Base-by-base conservation (phyloP, 2,888 invertebrate species). In the Macroteleia sp. region DNA sequence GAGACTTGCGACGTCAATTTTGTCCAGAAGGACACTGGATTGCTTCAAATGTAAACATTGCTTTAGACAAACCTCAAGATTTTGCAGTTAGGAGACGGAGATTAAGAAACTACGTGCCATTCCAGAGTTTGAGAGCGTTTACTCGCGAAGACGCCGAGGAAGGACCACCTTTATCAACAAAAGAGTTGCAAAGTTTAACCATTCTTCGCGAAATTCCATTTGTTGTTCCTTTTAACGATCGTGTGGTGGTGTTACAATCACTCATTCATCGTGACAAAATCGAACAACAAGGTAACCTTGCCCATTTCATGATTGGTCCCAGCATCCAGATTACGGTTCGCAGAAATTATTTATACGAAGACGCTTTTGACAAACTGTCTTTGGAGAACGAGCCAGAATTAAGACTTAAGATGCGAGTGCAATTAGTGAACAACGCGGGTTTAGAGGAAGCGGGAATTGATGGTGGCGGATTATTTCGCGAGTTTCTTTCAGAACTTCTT, bases 361-460 rank as follows among this genome's bases (percentile, higher is more conserved):
- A 99, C 92, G 97, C 99, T 0, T 99, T 97, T 89, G 98, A 98
- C 57, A 97, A 97, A 91, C 93, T 99, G 3, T 96, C 98, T 1
- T 94, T 94, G 1, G 96, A 96, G 85, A 98, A 98, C 92, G 98
- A 97, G 87, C 96, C 97, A 0, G 97, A 98, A 89, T 90, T 99
- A 85, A 95, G 97, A 79, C 92, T 96, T 73, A 96, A 96, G 86
- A 95, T 99, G 89, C 93, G 98, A 46, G 97, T 99, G 2, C 97
- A 97, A 87, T 93, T 99, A 82, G 95, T 98, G 42, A 99, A 98
- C 86, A 95, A 95, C 67, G 96, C 96, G 0, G 99, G 99, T 0
- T 92, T 97, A 10, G 97, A 97, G 84, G 99, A 99, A 91, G 97
- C 97, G 0, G 99, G 99, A 0, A 97, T 99, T 1, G 99, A 99